These are phyloP conservation scores for Triplophysa dalaica DNA, from an alignment of 2,113 vertebrate genomes.

Conservation along the genomic window DNA sequence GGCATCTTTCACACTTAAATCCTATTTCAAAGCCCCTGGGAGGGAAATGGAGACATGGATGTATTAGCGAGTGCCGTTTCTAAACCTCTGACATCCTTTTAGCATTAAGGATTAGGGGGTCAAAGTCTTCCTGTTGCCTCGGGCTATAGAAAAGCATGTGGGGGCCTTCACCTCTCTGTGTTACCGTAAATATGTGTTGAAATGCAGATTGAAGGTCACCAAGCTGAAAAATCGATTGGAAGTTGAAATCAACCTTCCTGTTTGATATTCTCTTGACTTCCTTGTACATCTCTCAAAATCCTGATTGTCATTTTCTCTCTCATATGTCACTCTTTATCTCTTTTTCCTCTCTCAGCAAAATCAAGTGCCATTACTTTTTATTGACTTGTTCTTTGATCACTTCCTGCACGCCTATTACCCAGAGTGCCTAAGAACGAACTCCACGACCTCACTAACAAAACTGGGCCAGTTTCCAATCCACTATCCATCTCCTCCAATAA, in stretches of 20 bases:
- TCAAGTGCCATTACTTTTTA: constrained; percentile 29
- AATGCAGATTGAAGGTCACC: constrained; percentile 5
- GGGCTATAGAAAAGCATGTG: neutral
- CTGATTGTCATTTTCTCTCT: neutral
- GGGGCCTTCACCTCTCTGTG: neutral
- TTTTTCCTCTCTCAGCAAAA: constrained; percentile 21
- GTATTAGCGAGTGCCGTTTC: constrained; percentile 11
- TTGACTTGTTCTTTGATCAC: constrained; percentile 43
- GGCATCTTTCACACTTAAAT: constrained; percentile 25
- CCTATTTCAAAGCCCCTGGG: constrained; percentile 10
- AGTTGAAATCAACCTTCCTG: neutral
- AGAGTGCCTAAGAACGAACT: constrained; percentile 14
- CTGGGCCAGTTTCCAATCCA: constrained; percentile 28
- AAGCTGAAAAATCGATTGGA: neutral
- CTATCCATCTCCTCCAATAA: neutral
- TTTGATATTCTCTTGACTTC: neutral
- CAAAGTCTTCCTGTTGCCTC: constrained; percentile 3
- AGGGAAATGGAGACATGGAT: constrained; percentile 13
- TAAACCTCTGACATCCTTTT: neutral
- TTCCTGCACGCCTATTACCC: constrained; percentile 26
- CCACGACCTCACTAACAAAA: neutral
- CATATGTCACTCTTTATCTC: neutral
- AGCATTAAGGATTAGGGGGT: constrained; percentile 1
- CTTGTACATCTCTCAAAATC: neutral
- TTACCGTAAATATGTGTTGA: constrained; percentile 3